Evolutionary conservation across 1,140 invertebrate genomes (phyloP).

Genomic region (Bombus breviceps): DNA sequence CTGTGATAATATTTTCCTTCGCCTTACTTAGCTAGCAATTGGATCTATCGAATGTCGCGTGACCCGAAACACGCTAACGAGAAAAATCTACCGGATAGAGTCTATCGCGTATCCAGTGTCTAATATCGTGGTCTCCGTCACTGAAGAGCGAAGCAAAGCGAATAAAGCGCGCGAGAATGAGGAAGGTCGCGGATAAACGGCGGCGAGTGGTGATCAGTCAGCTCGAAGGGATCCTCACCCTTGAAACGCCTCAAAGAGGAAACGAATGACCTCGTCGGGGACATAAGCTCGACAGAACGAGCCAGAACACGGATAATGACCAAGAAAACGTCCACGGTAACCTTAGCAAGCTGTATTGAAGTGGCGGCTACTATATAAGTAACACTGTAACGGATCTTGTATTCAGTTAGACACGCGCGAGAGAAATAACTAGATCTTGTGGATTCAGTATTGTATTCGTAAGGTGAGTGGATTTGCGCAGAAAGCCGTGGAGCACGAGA

Average conservation of each 20-base stretch:
- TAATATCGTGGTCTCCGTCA: not conserved
- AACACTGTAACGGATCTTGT: conserved; percentile 67
- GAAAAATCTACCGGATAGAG: not conserved
- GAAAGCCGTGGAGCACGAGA: not conserved
- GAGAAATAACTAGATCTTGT: conserved; percentile 54
- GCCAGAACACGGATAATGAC: conserved; percentile 36
- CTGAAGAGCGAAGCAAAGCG: not conserved
- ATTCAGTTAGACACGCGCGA: conserved; percentile 73
- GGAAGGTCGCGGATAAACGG: conserved; percentile 15
- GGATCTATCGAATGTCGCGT: not conserved
- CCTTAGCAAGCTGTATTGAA: conserved; percentile 39
- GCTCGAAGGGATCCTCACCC: conserved; percentile 46
- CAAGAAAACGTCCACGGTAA: conserved; percentile 48
- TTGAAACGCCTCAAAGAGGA: conserved; percentile 53
- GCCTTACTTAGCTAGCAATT: not conserved
- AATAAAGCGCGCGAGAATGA: not conserved
- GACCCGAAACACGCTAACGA: not conserved
- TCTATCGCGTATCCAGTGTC: not conserved
- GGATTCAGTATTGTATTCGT: not conserved
- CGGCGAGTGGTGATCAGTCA: not conserved
- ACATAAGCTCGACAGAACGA: conserved; percentile 39
- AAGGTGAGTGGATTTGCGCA: conserved; percentile 19
- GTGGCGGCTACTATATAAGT: conserved; percentile 69
- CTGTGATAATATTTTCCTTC: not conserved
- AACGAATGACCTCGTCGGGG: conserved; percentile 48